Percentiles rank a stretch among this genome's conserved stretches.
Conservation (phyloP, 1,140 invertebrate species). For the Papilio aristodemus region DNA sequence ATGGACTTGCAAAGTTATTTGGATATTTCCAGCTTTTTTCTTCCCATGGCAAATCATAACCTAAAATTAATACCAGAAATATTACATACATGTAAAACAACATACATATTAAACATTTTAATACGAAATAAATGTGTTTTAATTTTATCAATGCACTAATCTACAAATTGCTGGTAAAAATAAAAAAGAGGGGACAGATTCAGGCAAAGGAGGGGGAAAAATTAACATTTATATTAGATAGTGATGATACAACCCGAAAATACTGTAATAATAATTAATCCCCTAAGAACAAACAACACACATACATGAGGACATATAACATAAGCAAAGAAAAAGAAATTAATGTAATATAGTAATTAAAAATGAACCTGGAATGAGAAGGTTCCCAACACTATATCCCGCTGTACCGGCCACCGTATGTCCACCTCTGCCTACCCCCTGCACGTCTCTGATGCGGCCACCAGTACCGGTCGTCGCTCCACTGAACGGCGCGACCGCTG, state of each 20-base stretch:
- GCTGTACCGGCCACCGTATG: constrained; percentile 97
- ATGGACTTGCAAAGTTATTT: constrained; percentile 92
- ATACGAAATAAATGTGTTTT: neutral
- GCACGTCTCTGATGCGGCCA: constrained; percentile 96
- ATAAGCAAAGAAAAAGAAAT: no score
- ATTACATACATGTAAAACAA: constrained; percentile 7
- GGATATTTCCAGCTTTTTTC: constrained; percentile 88
- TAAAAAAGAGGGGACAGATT: no score
- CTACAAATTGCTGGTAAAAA: no score
- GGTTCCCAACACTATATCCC: constrained; percentile 96
- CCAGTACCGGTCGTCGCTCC: constrained; percentile 98
- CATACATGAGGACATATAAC: no score
- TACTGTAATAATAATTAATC: no score
- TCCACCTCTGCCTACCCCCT: constrained; percentile 94
- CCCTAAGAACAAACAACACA: no score
- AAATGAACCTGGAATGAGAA: constrained; percentile 95
- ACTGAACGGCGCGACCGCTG: constrained; percentile 95
- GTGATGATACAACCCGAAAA: no score
- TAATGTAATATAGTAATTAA: no score
- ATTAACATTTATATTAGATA: no score
- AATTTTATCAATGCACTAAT: constrained; percentile 30
- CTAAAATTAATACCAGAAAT: constrained; percentile 50
- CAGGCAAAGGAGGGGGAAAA: no score
- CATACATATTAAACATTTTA: constrained; percentile 9
- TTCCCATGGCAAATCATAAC: constrained; percentile 95